Evolutionary conservation across 2,113 vertebrate genomes (phyloP).

Genomic region (Pampusana beccarii): DNA sequence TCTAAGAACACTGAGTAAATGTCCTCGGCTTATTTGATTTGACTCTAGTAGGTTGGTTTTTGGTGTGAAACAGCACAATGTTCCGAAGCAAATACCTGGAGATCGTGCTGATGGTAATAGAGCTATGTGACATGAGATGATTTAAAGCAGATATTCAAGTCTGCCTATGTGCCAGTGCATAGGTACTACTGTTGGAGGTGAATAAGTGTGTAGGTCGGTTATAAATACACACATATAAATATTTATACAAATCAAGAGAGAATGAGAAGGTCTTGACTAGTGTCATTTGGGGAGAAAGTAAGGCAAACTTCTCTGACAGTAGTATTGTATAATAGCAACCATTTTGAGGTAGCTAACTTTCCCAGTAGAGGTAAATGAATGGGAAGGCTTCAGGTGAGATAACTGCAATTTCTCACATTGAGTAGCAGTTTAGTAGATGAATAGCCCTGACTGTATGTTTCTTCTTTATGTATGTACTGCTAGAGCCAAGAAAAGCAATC

Average conservation of each 20-base stretch:
- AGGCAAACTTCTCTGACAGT: background rate
- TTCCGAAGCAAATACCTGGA: background rate
- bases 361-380: background rate
- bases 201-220: background rate
- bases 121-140: background rate
- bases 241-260: background rate
- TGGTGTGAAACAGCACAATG: background rate
- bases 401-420: background rate
- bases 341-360: background rate
- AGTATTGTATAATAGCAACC: background rate
- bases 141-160: background rate
- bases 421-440: background rate
- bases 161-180: background rate
- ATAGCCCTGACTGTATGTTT: background rate
- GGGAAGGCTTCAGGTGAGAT: background rate
- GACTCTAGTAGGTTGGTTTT: background rate
- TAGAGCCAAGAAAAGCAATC: background rate
- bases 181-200: background rate
- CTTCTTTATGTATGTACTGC: accelerated
- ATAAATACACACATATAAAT: background rate
- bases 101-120: background rate
- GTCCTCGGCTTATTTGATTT: background rate
- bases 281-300: background rate
- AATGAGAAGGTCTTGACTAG: background rate
- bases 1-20: background rate